Base-by-base conservation (phyloP, 2,113 vertebrate genomes). In the Pipra filicauda region DNA sequence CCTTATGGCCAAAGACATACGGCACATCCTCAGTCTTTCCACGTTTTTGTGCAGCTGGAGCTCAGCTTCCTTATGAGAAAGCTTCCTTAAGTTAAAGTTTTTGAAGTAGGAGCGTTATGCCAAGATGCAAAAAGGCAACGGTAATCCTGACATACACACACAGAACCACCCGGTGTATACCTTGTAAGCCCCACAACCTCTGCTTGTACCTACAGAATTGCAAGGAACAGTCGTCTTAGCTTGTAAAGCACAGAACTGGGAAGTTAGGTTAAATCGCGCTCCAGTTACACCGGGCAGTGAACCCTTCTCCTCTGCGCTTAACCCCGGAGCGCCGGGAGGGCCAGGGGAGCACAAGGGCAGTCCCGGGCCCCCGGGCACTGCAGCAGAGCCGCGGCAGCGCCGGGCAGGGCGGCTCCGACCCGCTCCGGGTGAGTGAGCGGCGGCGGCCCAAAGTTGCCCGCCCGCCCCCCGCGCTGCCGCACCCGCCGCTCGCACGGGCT, bases 71-170 rank as follows among this genome's bases (percentile, higher is more conserved):
- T 75, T 22, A 37, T 5, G 58, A 39, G 57, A 70, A 73, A 77
- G 24, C 69, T 70, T 69, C 72, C 35, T 66, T 21, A 74, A 90
- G 57, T 44, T 39, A 54, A 96, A 96, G 93, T 95, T 96, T 58
- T 95, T 74, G 35, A 58, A 86, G 82, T 33, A 64, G 12, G 73
- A 43, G 64, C 8, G 59, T 22, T n/a, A 71, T 24, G 30, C 46
- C 58, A 55, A 64, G 67, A 62, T 23, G 62, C 0, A 11, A 59
- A 41, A 87, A 91, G 77, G 80, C 44, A 73, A 70, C 35, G 46
- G 7, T 5, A 37, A 74, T 23, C 46, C 86, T 35, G 49, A 33
- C 49, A 82, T 33, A 30, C 19, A 4, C 37, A 20, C 19, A 15
- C 17, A 19, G 11, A 86, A 22, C 10, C 35, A 5, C 23, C 12